Evolutionary conservation across 2,797 vertebrate species (phyloP).

Genomic region (Tokudaia muenninki): DNA sequence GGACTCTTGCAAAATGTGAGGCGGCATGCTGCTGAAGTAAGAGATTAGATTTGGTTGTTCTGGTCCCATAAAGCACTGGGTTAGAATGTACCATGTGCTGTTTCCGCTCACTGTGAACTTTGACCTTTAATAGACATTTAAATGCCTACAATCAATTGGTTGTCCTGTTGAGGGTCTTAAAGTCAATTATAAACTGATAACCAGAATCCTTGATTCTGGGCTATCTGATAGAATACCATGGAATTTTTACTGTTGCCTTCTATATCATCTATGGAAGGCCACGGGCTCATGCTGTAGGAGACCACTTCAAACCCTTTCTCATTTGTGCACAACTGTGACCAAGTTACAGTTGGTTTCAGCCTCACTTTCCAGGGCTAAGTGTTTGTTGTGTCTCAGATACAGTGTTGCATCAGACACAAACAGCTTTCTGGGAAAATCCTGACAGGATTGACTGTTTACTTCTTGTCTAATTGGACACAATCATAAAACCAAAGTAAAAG

Average conservation of each 20-base stretch:
- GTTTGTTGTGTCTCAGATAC: neutral
- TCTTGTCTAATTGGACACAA: slow-evolving; percentile 22
- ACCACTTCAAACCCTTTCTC: neutral
- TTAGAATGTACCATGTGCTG: neutral
- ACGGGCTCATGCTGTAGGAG: neutral
- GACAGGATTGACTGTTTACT: neutral
- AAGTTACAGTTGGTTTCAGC: slow-evolving; percentile 25
- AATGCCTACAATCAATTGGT: neutral
- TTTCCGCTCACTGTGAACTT: neutral
- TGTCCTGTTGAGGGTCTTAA: neutral
- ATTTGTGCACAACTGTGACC: neutral
- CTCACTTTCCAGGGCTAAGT: neutral
- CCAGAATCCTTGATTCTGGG: slow-evolving; percentile 24
- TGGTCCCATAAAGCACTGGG: neutral
- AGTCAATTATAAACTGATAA: neutral
- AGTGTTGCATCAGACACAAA: neutral
- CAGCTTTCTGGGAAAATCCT: slow-evolving; percentile 16
- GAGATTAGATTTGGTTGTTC: neutral
- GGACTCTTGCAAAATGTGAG: slow-evolving; percentile 2
- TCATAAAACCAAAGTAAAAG: slow-evolving; percentile 51
- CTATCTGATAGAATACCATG: neutral
- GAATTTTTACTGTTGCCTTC: neutral
- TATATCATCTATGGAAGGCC: neutral
- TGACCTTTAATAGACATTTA: neutral
- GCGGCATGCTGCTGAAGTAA: neutral